A percentile compares a stretch with the other conserved stretches of the same genome.
phyloP scores from a whole-genome alignment of 2,113 vertebrate genomes.

The Apaloderma vittatum region DNA sequence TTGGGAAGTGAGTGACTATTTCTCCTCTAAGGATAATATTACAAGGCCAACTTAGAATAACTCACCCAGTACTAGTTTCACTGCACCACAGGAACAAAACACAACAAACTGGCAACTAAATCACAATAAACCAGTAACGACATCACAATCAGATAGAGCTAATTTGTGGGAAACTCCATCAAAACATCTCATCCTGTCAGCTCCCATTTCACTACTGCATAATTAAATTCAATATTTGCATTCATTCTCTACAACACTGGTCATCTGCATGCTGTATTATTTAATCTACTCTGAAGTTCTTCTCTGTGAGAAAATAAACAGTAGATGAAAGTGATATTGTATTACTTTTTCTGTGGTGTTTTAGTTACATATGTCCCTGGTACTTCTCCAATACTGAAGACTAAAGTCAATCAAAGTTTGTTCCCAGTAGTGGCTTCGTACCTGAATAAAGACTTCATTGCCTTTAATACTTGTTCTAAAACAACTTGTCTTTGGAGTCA shows the following conservation, averaged over 20 bases:
- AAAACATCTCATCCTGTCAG: background rate
- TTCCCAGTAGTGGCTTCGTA: background rate
- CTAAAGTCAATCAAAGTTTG: background rate
- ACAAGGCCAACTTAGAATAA: background rate
- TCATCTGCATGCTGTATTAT: background rate
- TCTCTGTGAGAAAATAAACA: background rate
- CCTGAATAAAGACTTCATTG: background rate
- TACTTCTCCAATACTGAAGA: background rate
- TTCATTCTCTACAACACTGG: background rate
- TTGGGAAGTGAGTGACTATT: background rate
- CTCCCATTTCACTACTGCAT: background rate
- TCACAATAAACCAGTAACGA: background rate
- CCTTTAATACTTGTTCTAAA: background rate
- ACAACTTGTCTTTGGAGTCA: background rate
- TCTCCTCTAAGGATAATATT: background rate
- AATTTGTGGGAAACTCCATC: background rate
- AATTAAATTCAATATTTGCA: constrained; percentile 8
- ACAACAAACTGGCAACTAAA: background rate
- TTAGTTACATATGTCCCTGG: background rate
- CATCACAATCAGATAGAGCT: background rate
- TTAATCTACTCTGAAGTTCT: background rate
- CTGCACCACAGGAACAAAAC: background rate
- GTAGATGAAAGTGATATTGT: background rate
- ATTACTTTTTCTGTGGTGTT: background rate
- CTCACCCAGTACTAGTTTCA: background rate